phyloP scores from a whole-genome alignment of 1,140 invertebrate species.

The Nasonia vitripennis region DNA sequence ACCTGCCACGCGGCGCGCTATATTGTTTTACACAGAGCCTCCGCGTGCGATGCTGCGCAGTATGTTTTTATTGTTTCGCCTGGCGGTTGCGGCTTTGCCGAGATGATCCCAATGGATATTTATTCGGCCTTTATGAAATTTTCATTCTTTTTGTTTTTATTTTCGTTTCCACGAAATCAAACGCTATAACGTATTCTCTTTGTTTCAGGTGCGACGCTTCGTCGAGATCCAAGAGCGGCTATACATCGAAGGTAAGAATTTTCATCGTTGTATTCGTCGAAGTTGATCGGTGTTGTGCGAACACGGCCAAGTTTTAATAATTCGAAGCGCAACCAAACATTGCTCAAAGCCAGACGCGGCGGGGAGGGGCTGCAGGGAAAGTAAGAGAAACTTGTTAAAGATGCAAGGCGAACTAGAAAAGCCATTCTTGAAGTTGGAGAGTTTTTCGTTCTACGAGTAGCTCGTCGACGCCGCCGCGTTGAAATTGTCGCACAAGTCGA shows the following conservation, averaged over 20 bases:
- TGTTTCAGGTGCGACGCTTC: not conserved
- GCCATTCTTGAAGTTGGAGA: conserved; percentile 42
- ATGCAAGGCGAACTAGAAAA: conserved; percentile 51
- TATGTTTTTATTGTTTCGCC: not conserved
- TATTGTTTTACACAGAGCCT: not conserved
- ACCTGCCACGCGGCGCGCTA: not conserved
- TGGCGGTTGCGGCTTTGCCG: not conserved
- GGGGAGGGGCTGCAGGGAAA: not conserved
- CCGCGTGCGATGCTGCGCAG: not conserved
- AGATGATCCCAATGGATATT: too few species aligned
- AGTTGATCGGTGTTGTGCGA: too few species aligned
- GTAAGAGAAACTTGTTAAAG: conserved; percentile 39
- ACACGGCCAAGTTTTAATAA: not conserved
- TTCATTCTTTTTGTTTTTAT: not conserved
- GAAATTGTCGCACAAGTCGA: conserved; percentile 39
- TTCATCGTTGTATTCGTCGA: too few species aligned
- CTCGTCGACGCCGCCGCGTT: not conserved
- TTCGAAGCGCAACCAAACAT: conserved; percentile 11
- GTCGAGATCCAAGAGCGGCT: too few species aligned
- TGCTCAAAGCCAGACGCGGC: not conserved
- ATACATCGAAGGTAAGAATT: too few species aligned
- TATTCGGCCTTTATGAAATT: not conserved
- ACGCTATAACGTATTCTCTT: not conserved
- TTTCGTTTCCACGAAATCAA: too few species aligned
- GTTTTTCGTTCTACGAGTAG: conserved; percentile 25